Conservation (phyloP, 2,888 invertebrate genomes). For the Fragum fragum region DNA sequence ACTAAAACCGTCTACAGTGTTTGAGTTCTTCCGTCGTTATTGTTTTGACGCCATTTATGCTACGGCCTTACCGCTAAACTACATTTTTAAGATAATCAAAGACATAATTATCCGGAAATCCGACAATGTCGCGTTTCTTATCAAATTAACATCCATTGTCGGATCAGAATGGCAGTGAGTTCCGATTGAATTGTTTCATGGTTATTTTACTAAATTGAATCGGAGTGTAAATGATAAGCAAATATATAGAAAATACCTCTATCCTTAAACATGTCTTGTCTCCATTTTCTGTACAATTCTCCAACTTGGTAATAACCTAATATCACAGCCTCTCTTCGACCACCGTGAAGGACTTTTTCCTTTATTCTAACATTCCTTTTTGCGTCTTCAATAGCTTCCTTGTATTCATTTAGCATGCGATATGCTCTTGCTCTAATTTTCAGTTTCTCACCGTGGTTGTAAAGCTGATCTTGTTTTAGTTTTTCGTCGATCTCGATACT, state of each 20-base stretch:
- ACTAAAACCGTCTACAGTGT: too few relatives aligned
- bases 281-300: neutral
- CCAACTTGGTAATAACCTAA: constrained; percentile 18
- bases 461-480: constrained; percentile 9
- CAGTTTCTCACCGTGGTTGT: constrained; percentile 5
- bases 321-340: neutral
- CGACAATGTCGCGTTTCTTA: too few relatives aligned
- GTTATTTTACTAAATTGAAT: too few relatives aligned
- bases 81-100: too few relatives aligned
- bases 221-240: too few relatives aligned
- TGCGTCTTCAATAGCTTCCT: constrained; percentile 16
- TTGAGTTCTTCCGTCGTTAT: too few relatives aligned
- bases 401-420: constrained; percentile 9
- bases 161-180: too few relatives aligned
- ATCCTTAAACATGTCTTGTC: neutral
- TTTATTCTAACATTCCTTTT: neutral
- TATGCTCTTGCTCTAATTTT: constrained; percentile 11
- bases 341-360: constrained; percentile 10
- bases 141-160: too few relatives aligned
- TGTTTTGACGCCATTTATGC: too few relatives aligned
- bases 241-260: neutral
- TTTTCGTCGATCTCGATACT: constrained; percentile 17
- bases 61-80: too few relatives aligned
- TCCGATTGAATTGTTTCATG: too few relatives aligned
- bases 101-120: too few relatives aligned